phyloP scores from a whole-genome alignment of 2,113 vertebrate species.

The Crotophaga sulcirostris region DNA sequence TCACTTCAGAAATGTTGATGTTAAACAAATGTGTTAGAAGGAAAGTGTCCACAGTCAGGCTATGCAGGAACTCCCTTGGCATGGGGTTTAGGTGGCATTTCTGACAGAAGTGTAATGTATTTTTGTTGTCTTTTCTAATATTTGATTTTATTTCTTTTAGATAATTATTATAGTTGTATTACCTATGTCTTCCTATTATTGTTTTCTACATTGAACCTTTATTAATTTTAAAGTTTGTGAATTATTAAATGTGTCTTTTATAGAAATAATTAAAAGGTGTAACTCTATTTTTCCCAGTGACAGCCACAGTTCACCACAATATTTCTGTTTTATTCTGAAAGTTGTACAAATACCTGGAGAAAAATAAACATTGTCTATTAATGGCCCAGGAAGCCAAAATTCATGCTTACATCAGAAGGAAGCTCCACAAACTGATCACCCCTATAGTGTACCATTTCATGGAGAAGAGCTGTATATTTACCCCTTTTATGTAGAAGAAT shows the following conservation, averaged over 20 bases:
- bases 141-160: background rate
- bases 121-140: background rate
- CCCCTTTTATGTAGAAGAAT: slow-evolving; percentile 92
- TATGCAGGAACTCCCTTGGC: background rate
- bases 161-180: background rate
- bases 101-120: background rate
- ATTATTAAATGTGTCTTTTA: background rate
- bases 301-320: background rate
- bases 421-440: background rate
- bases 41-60: background rate
- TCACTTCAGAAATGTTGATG: background rate
- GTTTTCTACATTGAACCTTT: background rate
- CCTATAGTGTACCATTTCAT: background rate
- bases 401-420: background rate
- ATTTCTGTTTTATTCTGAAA: background rate
- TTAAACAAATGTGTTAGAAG: background rate
- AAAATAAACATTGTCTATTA: background rate
- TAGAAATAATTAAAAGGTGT: background rate
- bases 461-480: slow-evolving; percentile 67
- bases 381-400: background rate
- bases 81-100: background rate
- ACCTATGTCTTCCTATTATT: background rate
- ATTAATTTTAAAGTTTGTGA: background rate
- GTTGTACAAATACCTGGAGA: background rate
- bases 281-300: background rate